phyloP scores from a whole-genome alignment of 1,140 invertebrate genomes.

The Colletes gigas region DNA sequence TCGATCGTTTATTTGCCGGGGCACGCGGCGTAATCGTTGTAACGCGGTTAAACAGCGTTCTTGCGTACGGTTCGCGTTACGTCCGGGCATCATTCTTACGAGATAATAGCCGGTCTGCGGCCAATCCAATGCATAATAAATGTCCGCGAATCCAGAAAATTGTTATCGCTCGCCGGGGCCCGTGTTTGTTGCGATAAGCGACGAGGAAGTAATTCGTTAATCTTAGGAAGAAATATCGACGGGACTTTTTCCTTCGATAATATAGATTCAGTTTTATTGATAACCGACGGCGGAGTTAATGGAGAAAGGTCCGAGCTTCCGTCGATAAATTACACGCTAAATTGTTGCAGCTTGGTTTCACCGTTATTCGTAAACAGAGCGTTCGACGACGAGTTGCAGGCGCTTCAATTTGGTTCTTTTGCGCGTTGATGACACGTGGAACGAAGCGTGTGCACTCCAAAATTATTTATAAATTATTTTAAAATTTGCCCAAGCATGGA shows the following conservation, averaged over 20 bases:
- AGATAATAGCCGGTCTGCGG: constrained; percentile 1
- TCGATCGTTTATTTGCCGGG: constrained; percentile 31
- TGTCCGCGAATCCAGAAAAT: constrained; percentile 10
- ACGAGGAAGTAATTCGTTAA: constrained; percentile 34
- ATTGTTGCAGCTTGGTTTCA: constrained; percentile 12
- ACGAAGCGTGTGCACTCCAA: too few species aligned
- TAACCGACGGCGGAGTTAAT: not conserved
- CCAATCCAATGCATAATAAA: constrained; percentile 28
- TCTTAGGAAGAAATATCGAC: not conserved
- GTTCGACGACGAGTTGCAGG: not conserved
- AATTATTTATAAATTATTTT: too few species aligned
- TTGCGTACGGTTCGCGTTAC: not conserved
- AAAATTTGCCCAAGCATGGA: too few species aligned
- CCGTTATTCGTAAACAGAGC: constrained; percentile 27
- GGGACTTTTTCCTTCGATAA: not conserved
- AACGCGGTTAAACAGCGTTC: constrained; percentile 3
- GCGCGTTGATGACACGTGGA: too few species aligned
- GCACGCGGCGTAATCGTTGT: not conserved
- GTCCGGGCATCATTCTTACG: not conserved
- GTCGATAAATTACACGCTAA: constrained; percentile 14
- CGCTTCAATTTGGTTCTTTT: not conserved
- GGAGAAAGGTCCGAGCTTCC: not conserved
- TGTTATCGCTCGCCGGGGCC: not conserved
- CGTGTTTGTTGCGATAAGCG: not conserved
- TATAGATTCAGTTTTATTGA: not conserved